Evolutionary conservation across 92 coral and sea anemone genomes (phyloP).

Genomic region (Phenganax stokvisi): DNA sequence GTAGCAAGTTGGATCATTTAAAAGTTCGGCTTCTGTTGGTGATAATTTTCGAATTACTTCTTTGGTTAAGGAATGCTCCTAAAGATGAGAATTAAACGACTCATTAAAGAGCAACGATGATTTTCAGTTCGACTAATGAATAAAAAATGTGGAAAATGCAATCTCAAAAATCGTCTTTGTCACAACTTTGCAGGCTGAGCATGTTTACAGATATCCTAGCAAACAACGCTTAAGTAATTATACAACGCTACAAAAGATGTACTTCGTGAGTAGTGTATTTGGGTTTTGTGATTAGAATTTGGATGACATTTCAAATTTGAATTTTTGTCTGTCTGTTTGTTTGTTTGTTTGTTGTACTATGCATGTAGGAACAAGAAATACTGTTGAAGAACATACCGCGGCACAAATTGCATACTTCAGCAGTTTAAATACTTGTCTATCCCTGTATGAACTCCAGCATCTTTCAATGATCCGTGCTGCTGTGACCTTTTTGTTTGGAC

Average conservation of each 20-base stretch:
- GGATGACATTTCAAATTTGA: no score
- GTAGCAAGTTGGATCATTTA: conserved; percentile 78
- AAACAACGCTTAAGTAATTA: not conserved
- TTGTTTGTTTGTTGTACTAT: no score
- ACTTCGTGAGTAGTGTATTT: not conserved
- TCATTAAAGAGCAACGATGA: no score
- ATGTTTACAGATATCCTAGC: no score
- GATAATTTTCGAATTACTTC: conserved; percentile 89
- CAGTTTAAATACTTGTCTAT: conserved; percentile 86
- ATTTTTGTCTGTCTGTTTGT: no score
- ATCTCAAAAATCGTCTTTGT: no score
- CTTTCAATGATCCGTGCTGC: conserved; percentile 74
- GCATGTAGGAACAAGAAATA: not conserved
- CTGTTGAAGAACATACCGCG: conserved; percentile 59
- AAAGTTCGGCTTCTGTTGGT: conserved; percentile 85
- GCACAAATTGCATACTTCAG: conserved; percentile 98
- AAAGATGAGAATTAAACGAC: not conserved
- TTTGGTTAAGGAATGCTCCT: conserved; percentile 96
- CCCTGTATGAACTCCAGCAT: conserved; percentile 88
- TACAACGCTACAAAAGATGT: not conserved
- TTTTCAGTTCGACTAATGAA: no score
- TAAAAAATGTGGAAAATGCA: no score
- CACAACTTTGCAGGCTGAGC: no score
- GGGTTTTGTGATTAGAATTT: no score
- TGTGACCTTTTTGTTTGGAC: conserved; percentile 58